Percentiles rank a stretch among this genome's conserved stretches.
Conservation (phyloP, 1,140 invertebrate species). For the Maniola jurtina region DNA sequence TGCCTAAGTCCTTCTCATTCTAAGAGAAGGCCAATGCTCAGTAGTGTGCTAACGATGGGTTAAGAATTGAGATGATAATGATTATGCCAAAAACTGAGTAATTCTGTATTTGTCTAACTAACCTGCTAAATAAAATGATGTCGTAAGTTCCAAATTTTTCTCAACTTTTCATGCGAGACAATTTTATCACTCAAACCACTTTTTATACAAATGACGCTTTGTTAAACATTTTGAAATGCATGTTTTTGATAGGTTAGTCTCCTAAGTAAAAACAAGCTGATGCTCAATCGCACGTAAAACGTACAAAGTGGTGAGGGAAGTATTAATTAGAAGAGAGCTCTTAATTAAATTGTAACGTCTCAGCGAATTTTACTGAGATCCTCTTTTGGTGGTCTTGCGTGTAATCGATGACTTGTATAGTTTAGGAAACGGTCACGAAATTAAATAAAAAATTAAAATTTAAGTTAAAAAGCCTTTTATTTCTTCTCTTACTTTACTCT, state of each 20-base stretch:
- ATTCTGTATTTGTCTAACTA: too few relatives aligned
- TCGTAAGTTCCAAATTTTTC: background rate
- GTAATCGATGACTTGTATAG: constrained; percentile 47
- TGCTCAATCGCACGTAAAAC: constrained; percentile 39
- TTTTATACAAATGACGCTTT: constrained; percentile 9
- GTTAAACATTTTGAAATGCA: constrained; percentile 23
- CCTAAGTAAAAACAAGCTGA: constrained; percentile 35
- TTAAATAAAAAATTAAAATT: too few relatives aligned
- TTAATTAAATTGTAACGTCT: constrained; percentile 77
- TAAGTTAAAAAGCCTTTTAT: too few relatives aligned
- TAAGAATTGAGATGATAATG: too few relatives aligned
- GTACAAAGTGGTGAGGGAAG: constrained; percentile 40
- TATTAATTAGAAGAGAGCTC: constrained; percentile 57
- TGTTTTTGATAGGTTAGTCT: constrained; percentile 28
- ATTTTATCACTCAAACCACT: background rate
- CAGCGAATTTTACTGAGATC: constrained; percentile 62
- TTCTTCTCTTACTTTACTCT: too few relatives aligned
- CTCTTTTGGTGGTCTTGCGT: constrained; percentile 56
- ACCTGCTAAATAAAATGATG: too few relatives aligned
- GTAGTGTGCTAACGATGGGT: too few relatives aligned
- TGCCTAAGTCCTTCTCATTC: too few relatives aligned
- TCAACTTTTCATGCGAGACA: background rate
- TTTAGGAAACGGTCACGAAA: constrained; percentile 30
- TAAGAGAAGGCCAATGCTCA: too few relatives aligned
- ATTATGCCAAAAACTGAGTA: too few relatives aligned